Conservation (phyloP, 2,113 vertebrate genomes). For the Shinisaurus crocodilurus region DNA sequence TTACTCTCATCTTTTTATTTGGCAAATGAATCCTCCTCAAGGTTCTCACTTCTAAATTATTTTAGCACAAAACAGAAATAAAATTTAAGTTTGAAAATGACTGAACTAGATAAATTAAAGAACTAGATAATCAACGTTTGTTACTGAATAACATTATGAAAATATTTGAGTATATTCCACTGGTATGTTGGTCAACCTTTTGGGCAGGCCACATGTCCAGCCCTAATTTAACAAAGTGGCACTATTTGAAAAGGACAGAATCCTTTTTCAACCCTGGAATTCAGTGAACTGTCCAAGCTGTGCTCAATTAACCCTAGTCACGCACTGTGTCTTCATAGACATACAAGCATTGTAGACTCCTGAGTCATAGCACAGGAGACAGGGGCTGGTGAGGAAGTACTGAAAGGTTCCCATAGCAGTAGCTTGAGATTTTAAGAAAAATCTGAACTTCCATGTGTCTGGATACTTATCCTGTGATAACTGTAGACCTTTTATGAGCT, state of each 20-base stretch:
- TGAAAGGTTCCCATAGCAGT: not conserved
- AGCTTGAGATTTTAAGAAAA: not conserved
- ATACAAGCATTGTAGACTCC: not conserved
- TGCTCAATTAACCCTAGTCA: not conserved
- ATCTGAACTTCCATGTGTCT: not conserved
- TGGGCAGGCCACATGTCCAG: not conserved
- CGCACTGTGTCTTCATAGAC: not conserved
- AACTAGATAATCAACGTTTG: not conserved
- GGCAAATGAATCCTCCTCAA: not conserved
- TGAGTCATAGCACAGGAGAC: not conserved
- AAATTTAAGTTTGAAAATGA: not conserved
- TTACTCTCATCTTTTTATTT: not conserved
- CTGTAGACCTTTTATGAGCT: not conserved
- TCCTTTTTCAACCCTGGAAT: not conserved
- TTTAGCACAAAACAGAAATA: not conserved
- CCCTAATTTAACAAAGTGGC: not conserved
- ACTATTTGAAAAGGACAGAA: not conserved
- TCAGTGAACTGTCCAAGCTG: not conserved
- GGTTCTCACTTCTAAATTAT: not conserved
- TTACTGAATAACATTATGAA: not conserved
- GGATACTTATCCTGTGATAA: not conserved
- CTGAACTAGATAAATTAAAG: not conserved
- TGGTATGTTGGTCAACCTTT: not conserved
- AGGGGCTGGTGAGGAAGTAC: not conserved
- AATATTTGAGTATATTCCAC: not conserved